Evolutionary conservation across 1,140 invertebrate species (phyloP).

Genomic region (Dolichoris vasculosae): DNA sequence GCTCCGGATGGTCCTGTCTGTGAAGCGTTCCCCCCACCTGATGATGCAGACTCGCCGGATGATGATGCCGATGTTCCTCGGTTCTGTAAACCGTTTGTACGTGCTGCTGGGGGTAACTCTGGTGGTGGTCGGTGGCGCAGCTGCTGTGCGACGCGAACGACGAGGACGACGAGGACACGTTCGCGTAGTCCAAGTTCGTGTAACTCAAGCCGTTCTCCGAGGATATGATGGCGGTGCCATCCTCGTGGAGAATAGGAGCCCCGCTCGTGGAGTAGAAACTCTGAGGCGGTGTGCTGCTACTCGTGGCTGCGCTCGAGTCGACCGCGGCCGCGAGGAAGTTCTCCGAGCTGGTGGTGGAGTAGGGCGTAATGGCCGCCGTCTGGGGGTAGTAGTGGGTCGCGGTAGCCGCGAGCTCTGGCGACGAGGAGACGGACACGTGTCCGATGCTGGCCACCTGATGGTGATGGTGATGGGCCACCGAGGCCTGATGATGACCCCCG

Average conservation of each 20-base stretch:
- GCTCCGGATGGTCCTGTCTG: constrained; percentile 62
- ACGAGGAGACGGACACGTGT: constrained; percentile 65
- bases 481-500: constrained; percentile 62
- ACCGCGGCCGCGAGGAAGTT: constrained; percentile 62
- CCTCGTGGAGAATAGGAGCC: constrained; percentile 69
- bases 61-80: constrained; percentile 44
- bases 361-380: constrained; percentile 63
- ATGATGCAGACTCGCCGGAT: constrained; percentile 34
- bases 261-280: constrained; percentile 67
- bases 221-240: constrained; percentile 81
- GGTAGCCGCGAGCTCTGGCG: constrained; percentile 59
- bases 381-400: constrained; percentile 71
- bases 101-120: constrained; percentile 54
- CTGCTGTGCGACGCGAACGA: constrained; percentile 56
- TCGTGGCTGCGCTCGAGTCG: constrained; percentile 57
- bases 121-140: background rate
- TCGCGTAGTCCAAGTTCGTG: constrained; percentile 88
- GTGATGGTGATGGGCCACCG: constrained; percentile 54
- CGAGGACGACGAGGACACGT: constrained; percentile 65
- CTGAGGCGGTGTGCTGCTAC: constrained; percentile 55
- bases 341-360: constrained; percentile 61
- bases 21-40: constrained; percentile 32
- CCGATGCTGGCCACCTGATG: constrained; percentile 57
- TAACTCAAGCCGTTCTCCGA: constrained; percentile 91
- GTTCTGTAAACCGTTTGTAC: constrained; percentile 34